These are phyloP conservation scores for Spilarctia lutea DNA, from an alignment of 2,888 invertebrate genomes.

Conservation along the genomic window DNA sequence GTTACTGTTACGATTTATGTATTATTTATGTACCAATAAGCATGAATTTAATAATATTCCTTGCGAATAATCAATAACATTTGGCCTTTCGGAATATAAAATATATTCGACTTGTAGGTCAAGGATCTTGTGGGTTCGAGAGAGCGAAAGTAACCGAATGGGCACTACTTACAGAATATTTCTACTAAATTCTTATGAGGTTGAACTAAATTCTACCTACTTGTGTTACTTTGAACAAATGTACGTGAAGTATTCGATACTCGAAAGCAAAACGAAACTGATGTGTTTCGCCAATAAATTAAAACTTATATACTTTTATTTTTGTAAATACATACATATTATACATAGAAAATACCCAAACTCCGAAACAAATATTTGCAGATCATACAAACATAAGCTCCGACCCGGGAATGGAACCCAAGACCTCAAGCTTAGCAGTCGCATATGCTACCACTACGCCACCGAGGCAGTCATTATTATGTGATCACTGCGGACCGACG, in stretches of 20 bases:
- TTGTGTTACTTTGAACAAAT: constrained; percentile 15
- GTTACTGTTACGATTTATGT: constrained; percentile 12
- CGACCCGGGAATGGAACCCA: no score
- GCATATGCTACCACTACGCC: no score
- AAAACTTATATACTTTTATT: no score
- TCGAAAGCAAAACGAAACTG: neutral
- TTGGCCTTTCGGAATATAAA: constrained; percentile 41
- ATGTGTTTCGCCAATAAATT: neutral
- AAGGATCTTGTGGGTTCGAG: constrained; percentile 47
- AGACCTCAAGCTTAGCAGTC: no score
- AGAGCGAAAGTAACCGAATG: constrained; percentile 42
- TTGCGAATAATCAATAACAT: constrained; percentile 43
- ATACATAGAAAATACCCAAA: no score
- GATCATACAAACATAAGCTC: no score
- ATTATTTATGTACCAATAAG: constrained; percentile 18
- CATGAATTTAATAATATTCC: constrained; percentile 37
- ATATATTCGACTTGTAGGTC: constrained; percentile 46
- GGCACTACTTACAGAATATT: constrained; percentile 34
- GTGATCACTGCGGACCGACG: no score
- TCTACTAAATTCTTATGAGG: constrained; percentile 28
- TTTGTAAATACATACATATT: no score
- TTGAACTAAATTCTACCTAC: constrained; percentile 26
- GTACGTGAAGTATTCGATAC: neutral
- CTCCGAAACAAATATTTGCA: no score
- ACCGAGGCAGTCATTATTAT: no score